Evolutionary conservation across 2,888 invertebrate genomes (phyloP).

Genomic region (Lycophotia porphyrea): DNA sequence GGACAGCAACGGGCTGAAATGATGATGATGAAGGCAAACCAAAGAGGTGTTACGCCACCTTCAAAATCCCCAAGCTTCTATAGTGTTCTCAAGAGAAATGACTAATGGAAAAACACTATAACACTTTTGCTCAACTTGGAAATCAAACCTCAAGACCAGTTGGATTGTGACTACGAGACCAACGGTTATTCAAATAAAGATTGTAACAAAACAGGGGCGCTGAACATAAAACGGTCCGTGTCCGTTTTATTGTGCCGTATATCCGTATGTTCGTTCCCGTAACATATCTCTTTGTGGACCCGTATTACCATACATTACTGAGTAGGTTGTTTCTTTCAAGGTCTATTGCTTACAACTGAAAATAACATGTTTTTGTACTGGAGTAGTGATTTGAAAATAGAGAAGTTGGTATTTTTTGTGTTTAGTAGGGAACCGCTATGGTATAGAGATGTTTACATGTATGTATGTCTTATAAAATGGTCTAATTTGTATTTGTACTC

Average conservation of each 20-base stretch:
- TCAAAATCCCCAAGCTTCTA: not conserved
- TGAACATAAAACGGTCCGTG: constrained; percentile 23
- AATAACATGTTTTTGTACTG: constrained; percentile 7
- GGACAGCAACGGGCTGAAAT: no score
- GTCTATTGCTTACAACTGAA: not conserved
- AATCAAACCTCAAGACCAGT: not conserved
- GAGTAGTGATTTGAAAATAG: not conserved
- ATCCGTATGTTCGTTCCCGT: constrained; percentile 9
- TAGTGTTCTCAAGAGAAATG: not conserved
- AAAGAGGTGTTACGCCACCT: not conserved
- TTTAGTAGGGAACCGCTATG: not conserved
- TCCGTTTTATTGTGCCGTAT: constrained; percentile 39
- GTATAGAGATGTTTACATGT: not conserved
- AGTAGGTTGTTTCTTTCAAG: constrained; percentile 11
- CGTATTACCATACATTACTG: constrained; percentile 35
- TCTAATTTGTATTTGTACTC: not conserved
- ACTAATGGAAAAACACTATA: not conserved
- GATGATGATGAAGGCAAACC: no score
- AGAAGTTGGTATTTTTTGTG: not conserved
- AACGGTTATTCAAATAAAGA: constrained; percentile 3
- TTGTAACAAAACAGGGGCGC: not conserved
- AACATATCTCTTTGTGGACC: constrained; percentile 26
- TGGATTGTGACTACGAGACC: not conserved
- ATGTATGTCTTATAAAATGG: not conserved
- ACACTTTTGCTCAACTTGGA: not conserved